These are phyloP conservation scores for Tapirus terrestris DNA, from an alignment of 2,113 vertebrate species.

Conservation along the genomic window DNA sequence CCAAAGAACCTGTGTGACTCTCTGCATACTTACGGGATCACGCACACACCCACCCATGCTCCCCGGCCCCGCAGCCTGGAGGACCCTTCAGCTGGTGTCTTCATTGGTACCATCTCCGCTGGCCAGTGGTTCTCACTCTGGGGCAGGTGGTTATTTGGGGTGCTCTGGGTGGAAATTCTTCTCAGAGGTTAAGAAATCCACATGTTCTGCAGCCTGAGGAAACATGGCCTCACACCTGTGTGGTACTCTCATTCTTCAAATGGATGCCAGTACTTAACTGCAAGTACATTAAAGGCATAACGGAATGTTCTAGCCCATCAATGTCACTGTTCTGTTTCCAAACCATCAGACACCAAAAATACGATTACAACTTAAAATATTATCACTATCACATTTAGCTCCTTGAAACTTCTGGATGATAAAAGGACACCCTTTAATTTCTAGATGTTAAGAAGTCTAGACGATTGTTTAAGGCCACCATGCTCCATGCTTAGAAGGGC, in stretches of 20 bases:
- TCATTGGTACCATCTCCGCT: neutral
- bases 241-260: neutral
- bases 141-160: neutral
- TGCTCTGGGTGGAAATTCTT: neutral
- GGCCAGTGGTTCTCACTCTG: neutral
- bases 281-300: neutral
- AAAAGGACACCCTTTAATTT: neutral
- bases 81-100: neutral
- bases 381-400: neutral
- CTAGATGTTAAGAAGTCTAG: neutral
- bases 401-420: constrained; percentile 28
- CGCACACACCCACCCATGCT: too few relatives aligned
- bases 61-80: neutral
- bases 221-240: neutral
- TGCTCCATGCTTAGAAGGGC: neutral
- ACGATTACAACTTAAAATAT: neutral
- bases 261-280: neutral
- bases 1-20: too few relatives aligned
- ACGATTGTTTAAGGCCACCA: neutral
- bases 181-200: neutral
- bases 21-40: neutral
- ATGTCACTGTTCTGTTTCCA: neutral
- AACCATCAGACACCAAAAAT: neutral
- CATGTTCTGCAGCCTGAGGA: neutral
- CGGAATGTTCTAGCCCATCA: neutral